A percentile compares a stretch with the other conserved stretches of the same genome.
phyloP scores from a whole-genome alignment of 1,140 invertebrate genomes.

The Drosophila prosaltans region DNA sequence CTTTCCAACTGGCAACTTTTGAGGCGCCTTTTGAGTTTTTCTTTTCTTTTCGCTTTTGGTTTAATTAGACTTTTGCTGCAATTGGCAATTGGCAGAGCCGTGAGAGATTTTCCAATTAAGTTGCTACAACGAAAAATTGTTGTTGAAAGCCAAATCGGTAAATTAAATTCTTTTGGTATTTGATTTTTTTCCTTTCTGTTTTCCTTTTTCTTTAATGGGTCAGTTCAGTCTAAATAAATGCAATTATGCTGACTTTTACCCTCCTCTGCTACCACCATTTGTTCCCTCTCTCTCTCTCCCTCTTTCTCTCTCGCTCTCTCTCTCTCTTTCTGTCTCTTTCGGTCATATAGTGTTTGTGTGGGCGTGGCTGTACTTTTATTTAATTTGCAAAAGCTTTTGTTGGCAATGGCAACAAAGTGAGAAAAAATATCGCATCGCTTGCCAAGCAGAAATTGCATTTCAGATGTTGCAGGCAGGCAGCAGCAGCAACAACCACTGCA shows the following conservation, averaged over 20 bases:
- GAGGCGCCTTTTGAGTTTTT: constrained; percentile 58
- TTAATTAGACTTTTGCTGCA: constrained; percentile 67
- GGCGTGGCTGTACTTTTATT: constrained; percentile 60
- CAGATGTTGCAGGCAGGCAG: constrained; percentile 55
- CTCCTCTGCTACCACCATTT: not conserved
- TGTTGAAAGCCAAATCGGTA: constrained; percentile 26
- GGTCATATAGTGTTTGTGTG: constrained; percentile 36
- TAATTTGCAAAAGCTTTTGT: constrained; percentile 64
- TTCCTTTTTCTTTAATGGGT: constrained; percentile 49
- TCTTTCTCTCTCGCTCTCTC: not conserved
- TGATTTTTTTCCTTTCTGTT: not conserved
- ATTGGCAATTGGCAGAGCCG: constrained; percentile 55
- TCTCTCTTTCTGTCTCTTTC: constrained; percentile 4
- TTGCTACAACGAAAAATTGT: constrained; percentile 33
- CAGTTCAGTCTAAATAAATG: constrained; percentile 45
- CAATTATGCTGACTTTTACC: constrained; percentile 31
- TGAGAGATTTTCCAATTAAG: constrained; percentile 79
- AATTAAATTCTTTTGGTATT: constrained; percentile 34
- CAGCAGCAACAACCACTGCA: constrained; percentile 9
- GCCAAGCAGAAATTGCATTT: constrained; percentile 56
- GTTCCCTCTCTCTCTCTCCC: not conserved
- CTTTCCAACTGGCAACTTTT: constrained; percentile 31
- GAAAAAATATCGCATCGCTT: constrained; percentile 47
- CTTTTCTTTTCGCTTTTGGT: constrained; percentile 33
- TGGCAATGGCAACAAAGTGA: constrained; percentile 56